phyloP scores from a whole-genome alignment of 2,113 vertebrate genomes.

The Chamaea fasciata region DNA sequence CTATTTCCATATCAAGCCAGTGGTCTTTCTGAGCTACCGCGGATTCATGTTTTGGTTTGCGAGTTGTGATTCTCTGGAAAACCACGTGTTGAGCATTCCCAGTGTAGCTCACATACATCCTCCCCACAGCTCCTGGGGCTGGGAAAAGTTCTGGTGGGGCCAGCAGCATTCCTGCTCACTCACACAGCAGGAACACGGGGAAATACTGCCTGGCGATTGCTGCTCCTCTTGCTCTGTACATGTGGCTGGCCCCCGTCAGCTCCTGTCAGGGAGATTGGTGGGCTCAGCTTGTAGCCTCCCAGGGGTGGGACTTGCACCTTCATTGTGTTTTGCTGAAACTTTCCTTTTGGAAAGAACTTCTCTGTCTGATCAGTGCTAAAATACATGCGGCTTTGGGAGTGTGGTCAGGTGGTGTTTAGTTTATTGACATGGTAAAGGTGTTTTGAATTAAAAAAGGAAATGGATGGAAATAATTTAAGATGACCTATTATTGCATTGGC shows the following conservation, averaged over 20 bases:
- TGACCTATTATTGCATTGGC: neutral
- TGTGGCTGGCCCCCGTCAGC: fast-evolving
- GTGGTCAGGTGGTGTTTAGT: fast-evolving
- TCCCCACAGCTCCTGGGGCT: fast-evolving
- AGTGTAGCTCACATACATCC: fast-evolving
- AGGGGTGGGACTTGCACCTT: neutral
- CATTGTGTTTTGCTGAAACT: neutral
- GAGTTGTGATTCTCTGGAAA: neutral
- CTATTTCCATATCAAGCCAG: constrained; percentile 7
- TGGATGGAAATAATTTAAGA: neutral
- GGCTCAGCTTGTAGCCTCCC: neutral
- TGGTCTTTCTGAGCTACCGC: neutral
- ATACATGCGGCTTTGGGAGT: fast-evolving
- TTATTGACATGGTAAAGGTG: neutral
- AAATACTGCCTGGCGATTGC: neutral
- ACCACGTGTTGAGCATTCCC: neutral
- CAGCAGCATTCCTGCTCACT: neutral
- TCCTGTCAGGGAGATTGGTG: neutral
- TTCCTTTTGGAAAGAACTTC: neutral
- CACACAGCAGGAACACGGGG: fast-evolving
- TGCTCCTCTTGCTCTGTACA: fast-evolving
- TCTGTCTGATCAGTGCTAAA: neutral
- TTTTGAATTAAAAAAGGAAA: neutral
- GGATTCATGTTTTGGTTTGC: neutral
- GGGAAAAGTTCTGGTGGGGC: neutral